Evolutionary conservation across 2,797 vertebrate species (phyloP).

Genomic region (Mus caroli): DNA sequence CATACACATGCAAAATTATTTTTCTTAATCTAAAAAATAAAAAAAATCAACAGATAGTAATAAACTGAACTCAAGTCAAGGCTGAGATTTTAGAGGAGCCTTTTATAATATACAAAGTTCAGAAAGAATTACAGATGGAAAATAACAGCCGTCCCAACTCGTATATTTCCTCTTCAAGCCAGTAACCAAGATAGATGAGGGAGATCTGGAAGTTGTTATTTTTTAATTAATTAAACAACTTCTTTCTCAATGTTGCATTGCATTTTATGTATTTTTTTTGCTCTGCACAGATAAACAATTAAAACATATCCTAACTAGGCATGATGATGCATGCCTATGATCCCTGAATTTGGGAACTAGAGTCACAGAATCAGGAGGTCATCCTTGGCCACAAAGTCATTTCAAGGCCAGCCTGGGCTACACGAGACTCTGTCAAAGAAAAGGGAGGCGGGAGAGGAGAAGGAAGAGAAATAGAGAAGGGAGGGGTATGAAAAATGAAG

Average conservation of each 20-base stretch:
- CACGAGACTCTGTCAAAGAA: background rate
- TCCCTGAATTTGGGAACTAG: background rate
- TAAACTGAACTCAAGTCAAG: background rate
- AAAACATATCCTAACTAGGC: background rate
- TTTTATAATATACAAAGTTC: background rate
- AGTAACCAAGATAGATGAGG: background rate
- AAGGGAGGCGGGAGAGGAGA: background rate
- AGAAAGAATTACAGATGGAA: constrained; percentile 30
- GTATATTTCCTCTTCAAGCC: background rate
- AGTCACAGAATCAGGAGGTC: background rate
- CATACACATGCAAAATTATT: background rate
- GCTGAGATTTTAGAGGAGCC: background rate
- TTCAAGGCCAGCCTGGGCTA: background rate
- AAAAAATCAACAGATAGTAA: background rate
- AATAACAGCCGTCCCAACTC: background rate
- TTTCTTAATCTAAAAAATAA: background rate
- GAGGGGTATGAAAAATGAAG: too few species aligned
- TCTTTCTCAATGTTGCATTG: background rate
- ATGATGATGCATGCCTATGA: too few species aligned
- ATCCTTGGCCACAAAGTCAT: background rate
- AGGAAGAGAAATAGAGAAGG: background rate
- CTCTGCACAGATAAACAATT: constrained; percentile 15
- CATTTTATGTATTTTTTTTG: background rate
- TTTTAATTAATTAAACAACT: background rate
- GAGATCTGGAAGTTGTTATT: background rate